These are phyloP conservation scores for Mugil cephalus DNA, from an alignment of 2,113 vertebrate genomes.

Conservation along the genomic window DNA sequence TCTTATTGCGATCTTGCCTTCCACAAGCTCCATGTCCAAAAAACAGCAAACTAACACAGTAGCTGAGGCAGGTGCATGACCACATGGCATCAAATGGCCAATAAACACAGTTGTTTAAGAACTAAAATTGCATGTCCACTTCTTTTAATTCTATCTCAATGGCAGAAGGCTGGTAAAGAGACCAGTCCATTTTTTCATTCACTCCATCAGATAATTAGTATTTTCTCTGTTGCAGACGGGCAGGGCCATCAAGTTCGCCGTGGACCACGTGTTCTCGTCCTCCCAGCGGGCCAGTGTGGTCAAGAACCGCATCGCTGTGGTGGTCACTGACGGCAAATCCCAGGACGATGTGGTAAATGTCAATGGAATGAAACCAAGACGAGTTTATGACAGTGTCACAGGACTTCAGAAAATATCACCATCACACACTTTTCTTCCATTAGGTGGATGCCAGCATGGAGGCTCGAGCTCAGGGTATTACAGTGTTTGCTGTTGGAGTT, in stretches of 20 bases:
- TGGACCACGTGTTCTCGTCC: conserved; percentile 84
- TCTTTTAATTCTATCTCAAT: not conserved
- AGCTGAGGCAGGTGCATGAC: conserved; percentile 2
- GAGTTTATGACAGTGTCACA: not conserved
- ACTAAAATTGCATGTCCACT: not conserved
- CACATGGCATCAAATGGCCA: conserved; percentile 12
- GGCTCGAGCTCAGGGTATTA: conserved; percentile 80
- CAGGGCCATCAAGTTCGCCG: conserved; percentile 85
- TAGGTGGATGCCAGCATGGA: conserved; percentile 81
- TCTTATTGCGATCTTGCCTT: not conserved
- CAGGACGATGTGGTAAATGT: conserved; percentile 84
- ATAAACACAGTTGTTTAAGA: conserved; percentile 1
- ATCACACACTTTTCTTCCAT: conserved; percentile 4
- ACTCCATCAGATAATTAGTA: not conserved
- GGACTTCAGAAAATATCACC: not conserved
- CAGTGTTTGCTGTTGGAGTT: conserved; percentile 85
- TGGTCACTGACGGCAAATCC: conserved; percentile 87
- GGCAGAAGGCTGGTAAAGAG: not conserved
- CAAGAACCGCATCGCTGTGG: conserved; percentile 86
- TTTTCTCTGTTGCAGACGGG: conserved; percentile 78
- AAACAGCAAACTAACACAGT: conserved; percentile 22
- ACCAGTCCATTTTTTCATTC: not conserved
- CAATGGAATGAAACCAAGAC: not conserved
- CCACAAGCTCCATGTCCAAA: not conserved
- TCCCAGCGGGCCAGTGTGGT: conserved; percentile 72